Conservation (phyloP, 2,888 invertebrate genomes). For the Acronicta aceris region DNA sequence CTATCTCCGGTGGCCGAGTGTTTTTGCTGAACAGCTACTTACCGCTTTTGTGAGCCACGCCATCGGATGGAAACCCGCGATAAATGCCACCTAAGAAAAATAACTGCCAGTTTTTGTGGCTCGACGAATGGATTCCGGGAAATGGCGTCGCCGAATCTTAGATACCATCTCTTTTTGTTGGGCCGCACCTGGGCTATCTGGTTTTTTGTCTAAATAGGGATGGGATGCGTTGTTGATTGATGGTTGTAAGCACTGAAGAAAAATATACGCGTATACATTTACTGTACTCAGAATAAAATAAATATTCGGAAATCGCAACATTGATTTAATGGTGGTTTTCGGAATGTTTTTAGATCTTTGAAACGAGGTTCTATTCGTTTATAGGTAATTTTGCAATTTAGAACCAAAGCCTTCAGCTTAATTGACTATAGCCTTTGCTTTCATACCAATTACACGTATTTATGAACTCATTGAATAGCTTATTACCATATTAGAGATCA, state of each 20-base stretch:
- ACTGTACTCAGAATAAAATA: constrained; percentile 4
- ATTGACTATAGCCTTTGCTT: neutral
- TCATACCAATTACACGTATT: neutral
- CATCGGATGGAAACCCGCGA: constrained; percentile 57
- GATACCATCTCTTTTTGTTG: constrained; percentile 57
- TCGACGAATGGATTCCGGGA: constrained; percentile 47
- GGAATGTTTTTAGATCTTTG: neutral
- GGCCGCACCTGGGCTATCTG: constrained; percentile 51
- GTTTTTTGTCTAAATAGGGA: constrained; percentile 38
- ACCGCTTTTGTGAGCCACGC: constrained; percentile 59
- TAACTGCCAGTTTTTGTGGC: constrained; percentile 57
- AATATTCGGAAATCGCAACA: constrained; percentile 7
- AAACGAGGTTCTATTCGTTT: neutral
- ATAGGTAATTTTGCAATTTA: too few relatives aligned
- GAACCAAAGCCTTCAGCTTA: neutral
- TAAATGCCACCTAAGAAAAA: constrained; percentile 64
- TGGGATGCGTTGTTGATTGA: constrained; percentile 39
- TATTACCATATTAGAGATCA: constrained; percentile 21
- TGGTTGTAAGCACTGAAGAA: constrained; percentile 20
- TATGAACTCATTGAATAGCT: neutral
- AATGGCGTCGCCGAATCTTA: constrained; percentile 45
- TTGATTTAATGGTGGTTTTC: constrained; percentile 8
- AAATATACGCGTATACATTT: constrained; percentile 19
- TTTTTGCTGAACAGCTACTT: constrained; percentile 64
- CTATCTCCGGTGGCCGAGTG: constrained; percentile 58